Base-by-base conservation (phyloP, 1,140 invertebrate species). In the Bombus haemorrhoidalis region DNA sequence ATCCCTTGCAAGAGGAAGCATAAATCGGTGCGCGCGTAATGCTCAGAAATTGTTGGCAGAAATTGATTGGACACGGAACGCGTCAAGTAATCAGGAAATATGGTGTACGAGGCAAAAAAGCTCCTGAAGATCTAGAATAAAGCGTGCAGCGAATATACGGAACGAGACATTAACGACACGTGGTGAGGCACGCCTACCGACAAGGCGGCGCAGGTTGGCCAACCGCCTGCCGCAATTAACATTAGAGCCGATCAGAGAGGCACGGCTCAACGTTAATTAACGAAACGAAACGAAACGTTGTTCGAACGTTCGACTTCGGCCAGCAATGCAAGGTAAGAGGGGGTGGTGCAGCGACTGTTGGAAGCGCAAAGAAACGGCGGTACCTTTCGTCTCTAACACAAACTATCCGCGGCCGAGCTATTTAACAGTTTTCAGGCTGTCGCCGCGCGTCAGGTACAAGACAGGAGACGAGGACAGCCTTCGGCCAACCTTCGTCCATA, bases 191-290 rank as follows among this genome's bases (percentile, higher is more conserved):
- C 90, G 88, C 90, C 90, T 90, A 91, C 83, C 79, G 80, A 64
- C 90, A 64, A 83, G 71, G 80, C 68, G 81, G 74, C 74, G 83
- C 89, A 91, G 86, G 86, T 91, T 91, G 87, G 86, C 89, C 85
- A 91, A 90, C 80, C 90, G 74, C 57, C 64, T 81, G 69, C 57
- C 73, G 87, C 82, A 91, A 92, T 92, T 91, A 92, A 91, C 91
- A 92, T 92, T 88, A 88, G 47, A 81, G 68, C 83, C 83, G 87
- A 88, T 84, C 87, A 64, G 57, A 75, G 47, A 64, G 86, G 81
- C 72, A 28, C 81, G 89, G 86, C 92, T 93, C 83, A 91, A 93
- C 91, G 91, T 93, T 92, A 94, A 94, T 94, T 94, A 94, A 93
- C 91, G 90, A 92, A 91, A 92, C 87, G 86, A 83, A 86, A 88